Conservation (phyloP, 2,113 vertebrate species). For the Equus przewalskii region DNA sequence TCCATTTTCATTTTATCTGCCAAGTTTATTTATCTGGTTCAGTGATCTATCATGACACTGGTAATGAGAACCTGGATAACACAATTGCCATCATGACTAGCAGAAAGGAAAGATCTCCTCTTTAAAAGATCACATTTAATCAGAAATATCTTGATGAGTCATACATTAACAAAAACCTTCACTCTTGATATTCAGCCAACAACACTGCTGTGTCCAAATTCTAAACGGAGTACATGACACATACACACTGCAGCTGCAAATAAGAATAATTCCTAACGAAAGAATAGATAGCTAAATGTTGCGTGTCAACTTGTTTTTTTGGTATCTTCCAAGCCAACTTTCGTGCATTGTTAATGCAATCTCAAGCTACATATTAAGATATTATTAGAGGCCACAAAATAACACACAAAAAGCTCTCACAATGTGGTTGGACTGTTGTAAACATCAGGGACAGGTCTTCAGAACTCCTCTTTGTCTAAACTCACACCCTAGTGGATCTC, state of each 20-base stretch:
- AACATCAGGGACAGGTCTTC: neutral
- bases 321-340: neutral
- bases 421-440: neutral
- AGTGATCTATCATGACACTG: constrained; percentile 52
- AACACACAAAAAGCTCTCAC: neutral
- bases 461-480: neutral
- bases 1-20: neutral
- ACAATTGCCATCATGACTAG: constrained; percentile 78
- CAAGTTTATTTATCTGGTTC: constrained; percentile 66
- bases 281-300: neutral
- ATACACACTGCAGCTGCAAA: neutral
- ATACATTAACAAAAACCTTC: constrained; percentile 69
- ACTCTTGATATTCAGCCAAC: constrained; percentile 22
- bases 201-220: neutral
- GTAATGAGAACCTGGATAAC: constrained; percentile 79
- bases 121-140: constrained; percentile 84
- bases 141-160: constrained; percentile 71
- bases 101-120: constrained; percentile 77
- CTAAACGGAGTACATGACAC: constrained; percentile 36
- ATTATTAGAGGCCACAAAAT: neutral
- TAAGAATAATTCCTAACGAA: neutral
- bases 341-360: neutral
- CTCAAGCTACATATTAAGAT: constrained; percentile 23
- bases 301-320: neutral
- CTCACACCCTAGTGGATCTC: neutral